phyloP scores from a whole-genome alignment of 2,888 invertebrate species.

The Tenodera sinensis region DNA sequence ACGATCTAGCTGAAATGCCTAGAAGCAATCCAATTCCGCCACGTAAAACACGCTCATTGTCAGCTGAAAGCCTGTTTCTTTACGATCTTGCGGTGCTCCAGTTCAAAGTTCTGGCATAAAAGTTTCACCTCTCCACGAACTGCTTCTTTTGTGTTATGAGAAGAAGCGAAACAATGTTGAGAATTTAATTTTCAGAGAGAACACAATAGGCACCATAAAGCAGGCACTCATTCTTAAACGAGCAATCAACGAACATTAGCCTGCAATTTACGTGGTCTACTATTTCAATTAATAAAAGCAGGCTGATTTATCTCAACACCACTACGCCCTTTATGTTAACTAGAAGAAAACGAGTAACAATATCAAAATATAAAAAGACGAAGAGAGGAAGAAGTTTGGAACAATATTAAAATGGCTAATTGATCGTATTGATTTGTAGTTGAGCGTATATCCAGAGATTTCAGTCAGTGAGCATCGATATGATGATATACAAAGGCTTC shows the following conservation, averaged over 20 bases:
- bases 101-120: neutral
- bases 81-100: neutral
- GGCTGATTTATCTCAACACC: neutral
- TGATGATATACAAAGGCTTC: no score
- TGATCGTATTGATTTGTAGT: no score
- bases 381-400: no score
- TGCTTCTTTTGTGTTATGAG: neutral
- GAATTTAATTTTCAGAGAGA: neutral
- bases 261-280: neutral
- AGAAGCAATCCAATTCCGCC: no score
- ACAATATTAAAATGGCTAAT: no score
- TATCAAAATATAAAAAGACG: no score
- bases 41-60: neutral
- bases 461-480: no score
- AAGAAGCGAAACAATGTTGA: neutral
- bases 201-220: neutral
- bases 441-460: no score
- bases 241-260: neutral
- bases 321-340: no score
- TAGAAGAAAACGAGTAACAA: no score
- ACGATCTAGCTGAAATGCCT: no score
- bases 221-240: neutral
- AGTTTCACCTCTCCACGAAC: neutral
- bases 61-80: neutral
- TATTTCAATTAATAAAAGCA: neutral